Conservation (phyloP, 2,113 vertebrate genomes). For the Sphyrna mokarran region DNA sequence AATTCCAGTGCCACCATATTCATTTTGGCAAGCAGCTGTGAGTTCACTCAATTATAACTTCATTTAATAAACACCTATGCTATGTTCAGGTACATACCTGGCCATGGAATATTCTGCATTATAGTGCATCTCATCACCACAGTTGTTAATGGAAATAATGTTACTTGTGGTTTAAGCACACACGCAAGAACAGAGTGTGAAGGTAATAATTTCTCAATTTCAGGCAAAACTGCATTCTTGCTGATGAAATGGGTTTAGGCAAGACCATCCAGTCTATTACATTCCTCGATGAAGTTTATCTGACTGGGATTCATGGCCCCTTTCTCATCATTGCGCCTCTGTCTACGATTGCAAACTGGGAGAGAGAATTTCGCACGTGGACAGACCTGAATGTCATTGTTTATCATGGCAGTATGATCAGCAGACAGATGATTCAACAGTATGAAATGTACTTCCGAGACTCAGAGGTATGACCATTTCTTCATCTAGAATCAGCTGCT, state of each 20-base stretch:
- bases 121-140: neutral
- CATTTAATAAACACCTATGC: neutral
- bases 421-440: slow-evolving; percentile 97
- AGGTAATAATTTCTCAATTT: slow-evolving; percentile 43
- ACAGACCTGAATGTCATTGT: slow-evolving; percentile 91
- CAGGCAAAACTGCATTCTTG: slow-evolving; percentile 96
- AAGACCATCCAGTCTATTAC: slow-evolving; percentile 98
- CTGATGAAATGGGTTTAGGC: slow-evolving; percentile 97
- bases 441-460: slow-evolving; percentile 98
- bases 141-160: neutral
- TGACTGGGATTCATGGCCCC: slow-evolving; percentile 78
- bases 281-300: slow-evolving; percentile 85
- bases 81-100: neutral
- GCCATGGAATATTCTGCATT: neutral
- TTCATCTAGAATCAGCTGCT: neutral
- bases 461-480: slow-evolving; percentile 67
- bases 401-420: slow-evolving; percentile 92
- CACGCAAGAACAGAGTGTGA: neutral
- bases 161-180: neutral
- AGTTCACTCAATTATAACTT: neutral
- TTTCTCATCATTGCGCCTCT: slow-evolving; percentile 96
- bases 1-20: neutral
- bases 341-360: slow-evolving; percentile 98
- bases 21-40: neutral
- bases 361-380: slow-evolving; percentile 92